Evolutionary conservation across 2,113 vertebrate species (phyloP).

Genomic region (Sinocyclocheilus anshuiensis): DNA sequence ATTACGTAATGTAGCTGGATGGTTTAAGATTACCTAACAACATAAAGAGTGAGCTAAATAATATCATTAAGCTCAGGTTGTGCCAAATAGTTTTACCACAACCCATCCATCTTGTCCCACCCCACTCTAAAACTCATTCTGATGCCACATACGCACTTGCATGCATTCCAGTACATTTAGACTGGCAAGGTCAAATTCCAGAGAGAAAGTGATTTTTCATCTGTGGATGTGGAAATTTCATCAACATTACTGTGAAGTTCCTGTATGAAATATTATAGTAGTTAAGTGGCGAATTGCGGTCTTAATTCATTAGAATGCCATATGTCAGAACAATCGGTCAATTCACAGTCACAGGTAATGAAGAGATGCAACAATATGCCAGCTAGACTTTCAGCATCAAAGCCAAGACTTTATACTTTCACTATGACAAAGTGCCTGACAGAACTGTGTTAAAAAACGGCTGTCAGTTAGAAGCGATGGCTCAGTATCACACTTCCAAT

Average conservation of each 20-base stretch:
- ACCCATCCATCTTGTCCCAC: neutral
- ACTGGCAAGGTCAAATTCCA: neutral
- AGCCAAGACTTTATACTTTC: neutral
- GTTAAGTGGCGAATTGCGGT: neutral
- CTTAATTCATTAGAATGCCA: slow-evolving; percentile 27
- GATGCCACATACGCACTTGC: neutral
- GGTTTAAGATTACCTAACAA: neutral
- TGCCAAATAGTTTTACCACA: neutral
- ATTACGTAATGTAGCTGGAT: too few species aligned
- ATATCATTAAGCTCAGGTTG: neutral
- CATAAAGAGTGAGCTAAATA: neutral
- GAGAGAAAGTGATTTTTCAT: slow-evolving; percentile 6
- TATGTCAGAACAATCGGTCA: slow-evolving; percentile 36
- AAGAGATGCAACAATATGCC: slow-evolving; percentile 35
- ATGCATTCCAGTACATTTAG: neutral
- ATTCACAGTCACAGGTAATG: slow-evolving; percentile 45
- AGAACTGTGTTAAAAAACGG: neutral
- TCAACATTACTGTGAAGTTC: slow-evolving; percentile 16
- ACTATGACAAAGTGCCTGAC: slow-evolving; percentile 1
- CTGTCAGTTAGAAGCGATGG: neutral
- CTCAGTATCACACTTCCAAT: slow-evolving; percentile 23
- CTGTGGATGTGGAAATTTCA: slow-evolving; percentile 25
- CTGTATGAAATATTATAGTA: neutral
- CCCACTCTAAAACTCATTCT: neutral
- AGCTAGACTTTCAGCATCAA: slow-evolving; percentile 1